These are phyloP conservation scores for Anthophora plumipes DNA, from an alignment of 2,888 invertebrate species.

Conservation along the genomic window DNA sequence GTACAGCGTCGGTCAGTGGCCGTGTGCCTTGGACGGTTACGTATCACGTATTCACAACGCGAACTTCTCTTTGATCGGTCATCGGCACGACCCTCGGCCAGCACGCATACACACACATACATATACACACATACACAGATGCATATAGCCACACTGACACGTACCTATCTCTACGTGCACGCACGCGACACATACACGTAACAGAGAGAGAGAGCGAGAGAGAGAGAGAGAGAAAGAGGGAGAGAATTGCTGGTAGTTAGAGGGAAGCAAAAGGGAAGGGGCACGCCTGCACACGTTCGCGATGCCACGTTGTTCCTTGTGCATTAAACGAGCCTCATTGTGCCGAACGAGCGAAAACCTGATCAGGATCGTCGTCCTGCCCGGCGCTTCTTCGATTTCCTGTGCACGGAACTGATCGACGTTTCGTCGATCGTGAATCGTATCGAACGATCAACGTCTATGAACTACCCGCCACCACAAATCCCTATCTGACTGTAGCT, in stretches of 20 bases:
- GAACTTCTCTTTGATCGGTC: constrained; percentile 82
- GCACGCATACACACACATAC: constrained; percentile 22
- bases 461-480: background rate
- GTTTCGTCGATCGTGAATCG: constrained; percentile 20
- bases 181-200: constrained; percentile 1
- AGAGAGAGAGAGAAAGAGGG: background rate
- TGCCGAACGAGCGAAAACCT: constrained; percentile 56
- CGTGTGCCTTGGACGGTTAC: constrained; percentile 81
- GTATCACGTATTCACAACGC: constrained; percentile 82
- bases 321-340: constrained; percentile 69
- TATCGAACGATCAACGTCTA: constrained; percentile 12
- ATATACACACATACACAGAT: constrained; percentile 4
- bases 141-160: background rate
- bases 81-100: constrained; percentile 82
- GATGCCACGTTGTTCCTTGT: constrained; percentile 53
- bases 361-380: constrained; percentile 48
- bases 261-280: constrained; percentile 14
- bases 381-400: constrained; percentile 1
- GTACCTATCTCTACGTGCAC: constrained; percentile 11
- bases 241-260: constrained; percentile 30
- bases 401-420: background rate
- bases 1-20: constrained; percentile 79
- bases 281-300: constrained; percentile 51
- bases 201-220: background rate
- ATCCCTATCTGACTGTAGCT: constrained; percentile 1